phyloP scores from a whole-genome alignment of 1,140 invertebrate genomes.

The Drosophila suzukii region DNA sequence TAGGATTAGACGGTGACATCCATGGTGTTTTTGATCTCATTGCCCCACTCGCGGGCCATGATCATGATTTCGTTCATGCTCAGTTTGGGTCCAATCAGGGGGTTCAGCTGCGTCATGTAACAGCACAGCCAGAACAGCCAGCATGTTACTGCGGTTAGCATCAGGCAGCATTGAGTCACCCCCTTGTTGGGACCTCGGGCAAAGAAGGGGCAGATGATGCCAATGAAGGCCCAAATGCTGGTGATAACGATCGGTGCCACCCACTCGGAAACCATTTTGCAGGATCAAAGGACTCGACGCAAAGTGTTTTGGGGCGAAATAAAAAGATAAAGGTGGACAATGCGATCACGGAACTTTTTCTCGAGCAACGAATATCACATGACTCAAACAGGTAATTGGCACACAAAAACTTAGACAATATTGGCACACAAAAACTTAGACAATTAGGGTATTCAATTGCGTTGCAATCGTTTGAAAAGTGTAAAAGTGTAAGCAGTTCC shows the following conservation, averaged over 20 bases:
- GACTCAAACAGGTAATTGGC: no score
- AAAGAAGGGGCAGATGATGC: slow-evolving; percentile 92
- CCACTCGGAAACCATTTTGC: slow-evolving; percentile 90
- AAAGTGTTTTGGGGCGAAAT: slow-evolving; percentile 37
- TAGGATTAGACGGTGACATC: slow-evolving; percentile 49
- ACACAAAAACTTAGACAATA: no score
- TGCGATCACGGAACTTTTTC: slow-evolving; percentile 66
- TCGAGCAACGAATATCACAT: slow-evolving; percentile 75
- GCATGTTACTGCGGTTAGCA: slow-evolving; percentile 94
- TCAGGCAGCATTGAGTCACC: slow-evolving; percentile 93
- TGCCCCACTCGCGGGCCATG: slow-evolving; percentile 93
- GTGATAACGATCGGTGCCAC: slow-evolving; percentile 92
- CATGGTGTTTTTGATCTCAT: slow-evolving; percentile 76
- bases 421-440: no score
- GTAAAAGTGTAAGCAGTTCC: no score
- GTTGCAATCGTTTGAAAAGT: no score
- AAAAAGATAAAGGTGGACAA: slow-evolving; percentile 49
- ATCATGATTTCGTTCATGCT: slow-evolving; percentile 89
- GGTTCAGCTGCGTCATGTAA: slow-evolving; percentile 98
- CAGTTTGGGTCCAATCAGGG: slow-evolving; percentile 94
- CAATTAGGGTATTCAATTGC: no score
- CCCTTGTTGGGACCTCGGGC: slow-evolving; percentile 94
- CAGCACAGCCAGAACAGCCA: slow-evolving; percentile 97
- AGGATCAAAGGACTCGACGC: slow-evolving; percentile 17
- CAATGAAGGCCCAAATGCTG: slow-evolving; percentile 92